Evolutionary conservation across 2,113 vertebrate genomes (phyloP).

Genomic region (Melanerpes aurifrons): DNA sequence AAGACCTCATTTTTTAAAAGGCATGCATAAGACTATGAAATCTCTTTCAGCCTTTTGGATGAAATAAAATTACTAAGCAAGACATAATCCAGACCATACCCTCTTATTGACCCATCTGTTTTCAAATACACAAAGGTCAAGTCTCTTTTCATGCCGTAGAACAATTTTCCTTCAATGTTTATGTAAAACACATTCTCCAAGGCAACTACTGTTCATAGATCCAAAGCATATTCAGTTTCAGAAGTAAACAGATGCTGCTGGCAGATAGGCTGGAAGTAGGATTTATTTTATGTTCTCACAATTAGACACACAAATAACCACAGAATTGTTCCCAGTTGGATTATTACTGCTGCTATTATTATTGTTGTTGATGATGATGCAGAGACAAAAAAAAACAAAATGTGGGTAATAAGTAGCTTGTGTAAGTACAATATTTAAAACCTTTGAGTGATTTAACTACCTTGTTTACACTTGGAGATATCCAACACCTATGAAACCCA

Average conservation of each 20-base stretch:
- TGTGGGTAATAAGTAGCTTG: neutral
- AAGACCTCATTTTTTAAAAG: neutral
- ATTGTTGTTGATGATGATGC: neutral
- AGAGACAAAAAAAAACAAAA: neutral
- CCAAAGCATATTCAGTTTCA: slow-evolving; percentile 19
- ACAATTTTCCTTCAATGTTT: neutral
- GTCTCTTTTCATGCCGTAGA: neutral
- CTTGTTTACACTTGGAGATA: slow-evolving; percentile 2
- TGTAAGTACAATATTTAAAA: neutral
- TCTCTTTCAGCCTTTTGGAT: neutral
- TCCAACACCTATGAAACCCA: neutral
- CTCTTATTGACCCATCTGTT: neutral
- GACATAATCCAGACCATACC: neutral
- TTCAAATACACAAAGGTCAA: neutral
- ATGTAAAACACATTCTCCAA: neutral
- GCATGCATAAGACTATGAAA: accelerated
- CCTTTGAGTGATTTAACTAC: neutral
- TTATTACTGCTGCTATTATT: neutral
- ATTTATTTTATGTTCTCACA: slow-evolving; percentile 4
- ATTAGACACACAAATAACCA: neutral
- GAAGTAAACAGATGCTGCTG: slow-evolving; percentile 16
- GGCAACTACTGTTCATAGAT: slow-evolving; percentile 5
- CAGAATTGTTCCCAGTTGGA: neutral
- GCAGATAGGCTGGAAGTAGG: slow-evolving; percentile 1
- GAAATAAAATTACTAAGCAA: neutral